phyloP scores from a whole-genome alignment of 2,113 vertebrate species.

The Tachysurus vachellii region DNA sequence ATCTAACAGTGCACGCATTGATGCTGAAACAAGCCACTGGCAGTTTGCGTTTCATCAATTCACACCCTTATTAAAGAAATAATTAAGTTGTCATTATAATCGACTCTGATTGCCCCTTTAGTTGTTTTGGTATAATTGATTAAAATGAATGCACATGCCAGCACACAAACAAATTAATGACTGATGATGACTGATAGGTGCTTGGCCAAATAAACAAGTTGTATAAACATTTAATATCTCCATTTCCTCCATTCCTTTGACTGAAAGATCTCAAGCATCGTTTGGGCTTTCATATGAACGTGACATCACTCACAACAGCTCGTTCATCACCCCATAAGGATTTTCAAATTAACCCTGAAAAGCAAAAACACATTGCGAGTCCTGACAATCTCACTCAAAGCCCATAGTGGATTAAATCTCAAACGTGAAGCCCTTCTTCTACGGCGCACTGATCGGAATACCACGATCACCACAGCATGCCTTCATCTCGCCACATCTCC shows the following conservation, averaged over 20 bases:
- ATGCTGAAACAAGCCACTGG: constrained; percentile 13
- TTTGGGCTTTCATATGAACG: constrained; percentile 3
- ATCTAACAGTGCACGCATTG: constrained; percentile 41
- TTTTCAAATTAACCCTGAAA: constrained; percentile 29
- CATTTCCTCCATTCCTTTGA: background rate
- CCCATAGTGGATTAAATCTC: background rate
- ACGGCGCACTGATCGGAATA: background rate
- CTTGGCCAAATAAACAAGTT: background rate
- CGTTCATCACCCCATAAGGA: constrained; percentile 17
- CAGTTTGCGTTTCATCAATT: constrained; percentile 44
- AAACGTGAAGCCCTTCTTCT: constrained; percentile 6
- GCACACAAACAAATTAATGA: background rate
- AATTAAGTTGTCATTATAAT: constrained; percentile 41
- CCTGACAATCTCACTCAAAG: constrained; percentile 2
- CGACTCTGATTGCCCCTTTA: background rate
- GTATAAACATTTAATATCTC: constrained; percentile 9
- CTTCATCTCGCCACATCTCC: constrained; percentile 37
- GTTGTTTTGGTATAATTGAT: background rate
- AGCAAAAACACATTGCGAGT: constrained; percentile 20
- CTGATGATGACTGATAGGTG: background rate
- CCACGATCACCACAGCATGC: constrained; percentile 8
- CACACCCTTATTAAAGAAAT: constrained; percentile 28
- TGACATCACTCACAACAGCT: constrained; percentile 21
- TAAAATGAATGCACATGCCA: background rate
- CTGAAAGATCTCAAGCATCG: background rate